Base-by-base conservation (phyloP, 35 echinoderm and acorn worm genomes). In the Chiridota heheva region DNA sequence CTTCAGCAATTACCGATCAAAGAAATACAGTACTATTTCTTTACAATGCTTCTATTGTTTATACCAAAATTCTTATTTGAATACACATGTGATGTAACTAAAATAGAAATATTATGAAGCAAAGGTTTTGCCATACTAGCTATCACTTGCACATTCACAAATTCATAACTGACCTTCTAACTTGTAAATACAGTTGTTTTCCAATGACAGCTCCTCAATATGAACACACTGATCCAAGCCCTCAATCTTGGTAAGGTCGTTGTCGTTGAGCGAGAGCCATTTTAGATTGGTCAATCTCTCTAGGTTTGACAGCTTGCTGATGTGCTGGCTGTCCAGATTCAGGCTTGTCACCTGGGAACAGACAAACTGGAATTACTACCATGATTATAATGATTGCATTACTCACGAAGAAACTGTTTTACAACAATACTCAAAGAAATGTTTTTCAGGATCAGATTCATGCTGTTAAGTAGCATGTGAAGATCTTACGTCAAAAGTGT, bases 191-290 rank as follows among this genome's bases (percentile, higher is more conserved):
- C 94, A 97, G 44, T 97, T 97, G 63, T 97, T 89, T 64, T 97
- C 88, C 65, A 97, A 42, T 3, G 94, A 91, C 0, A 97, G 84
- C 79, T 97, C 94, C 57, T 97, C 89, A 7, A 91, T 63, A 48
- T 91, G 72, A 6, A 43, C n/a, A 75, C 94, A 97, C 27, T 91
- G 63, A 12, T 97, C 94, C 29, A 97, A 48, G 6, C 94, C 94
- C 73, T 97, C 94, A 43, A 97, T 91, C 78, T 97, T 97, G 7
- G 94, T 97, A 35, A 97, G 72, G 74, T 97, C 94, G 88, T 97
- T 97, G 49, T 91, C 81, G 62, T 82, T 97, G 72, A 97, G 81
- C 31, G 89, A 97, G 18, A 89, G 83, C 94, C 94, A 97, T 10
- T 83, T 75, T 6, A 97, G 80, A 47, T 97, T 97, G 30, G 73